Evolutionary conservation across 2,888 invertebrate species (phyloP), one percentile per base, ranked within the genome.

Genomic region (Myopa testacea): DNA sequence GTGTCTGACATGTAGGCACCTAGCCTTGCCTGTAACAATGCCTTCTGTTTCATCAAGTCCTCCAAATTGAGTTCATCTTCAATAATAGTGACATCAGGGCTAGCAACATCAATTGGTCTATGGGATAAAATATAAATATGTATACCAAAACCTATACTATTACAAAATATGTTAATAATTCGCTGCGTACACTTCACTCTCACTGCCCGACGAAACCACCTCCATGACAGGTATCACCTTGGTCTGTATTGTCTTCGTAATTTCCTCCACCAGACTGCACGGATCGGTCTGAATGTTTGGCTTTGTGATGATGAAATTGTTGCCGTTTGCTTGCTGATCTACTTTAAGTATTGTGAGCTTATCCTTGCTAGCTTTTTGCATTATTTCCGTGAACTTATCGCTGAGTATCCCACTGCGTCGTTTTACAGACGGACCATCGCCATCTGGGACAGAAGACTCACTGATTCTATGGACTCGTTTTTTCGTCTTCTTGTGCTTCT

Each of bases 31-130:
- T 96, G 96, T 67, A 96, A 90, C 65, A 93, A 84, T 84, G 95
- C 96, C 90, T 96, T 96, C 87, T 96, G 96, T 84, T 93, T 94
- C 96, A 96, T 96, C 78, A 96, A 90, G 82, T 96, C 96, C 85
- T 96, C 96, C 45, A 96, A 89, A 87, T 96, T 96, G 83, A 96
- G 93, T 84, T 96, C 96, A 81, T 96, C 96, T 87, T 96, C 96
- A 78, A 95, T 94, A 78, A 94, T 92, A 10, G 92, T 92, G 78
- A 95, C 92, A 82, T 94, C 94, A 50, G 94, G 93, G 85, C 93
- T 94, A 19, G 92, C 93, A 82, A 92, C 93, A 85, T 94, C 93
- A 83, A 92, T 92, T 80, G 86, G 84, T 67, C 88, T 88, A 68
- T 52, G 12, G n/a, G 7, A 50, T 50, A 4, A 19, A 75, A 1